Evolutionary conservation across 2,888 invertebrate species (phyloP).

Genomic region (Pantelozetes paolii): DNA sequence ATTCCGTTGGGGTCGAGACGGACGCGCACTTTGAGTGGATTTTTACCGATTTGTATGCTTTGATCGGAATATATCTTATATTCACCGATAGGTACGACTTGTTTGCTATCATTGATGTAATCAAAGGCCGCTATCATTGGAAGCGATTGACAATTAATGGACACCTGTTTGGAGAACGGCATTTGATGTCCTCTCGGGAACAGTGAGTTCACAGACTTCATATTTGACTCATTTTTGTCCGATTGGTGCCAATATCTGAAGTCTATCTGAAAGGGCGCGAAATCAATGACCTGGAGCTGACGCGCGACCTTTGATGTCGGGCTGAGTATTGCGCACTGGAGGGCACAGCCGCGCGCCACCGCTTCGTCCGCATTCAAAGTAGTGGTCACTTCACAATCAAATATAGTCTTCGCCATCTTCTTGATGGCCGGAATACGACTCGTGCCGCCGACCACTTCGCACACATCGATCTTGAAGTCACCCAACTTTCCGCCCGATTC

Average conservation of each 20-base stretch:
- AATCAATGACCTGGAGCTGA: slow-evolving; percentile 89
- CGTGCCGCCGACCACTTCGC: slow-evolving; percentile 95
- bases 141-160: slow-evolving; percentile 33
- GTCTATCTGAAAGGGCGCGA: slow-evolving; percentile 74
- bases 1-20: slow-evolving; percentile 90
- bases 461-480: slow-evolving; percentile 65
- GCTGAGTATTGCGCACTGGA: slow-evolving; percentile 90
- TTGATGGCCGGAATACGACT: slow-evolving; percentile 82
- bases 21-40: slow-evolving; percentile 93
- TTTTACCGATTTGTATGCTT: slow-evolving; percentile 50
- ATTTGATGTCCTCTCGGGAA: slow-evolving; percentile 40
- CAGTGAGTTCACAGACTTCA: slow-evolving; percentile 28
- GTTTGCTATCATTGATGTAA: slow-evolving; percentile 33
- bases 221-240: slow-evolving; percentile 32
- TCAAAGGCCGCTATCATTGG: slow-evolving; percentile 41
- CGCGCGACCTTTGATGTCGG: slow-evolving; percentile 88
- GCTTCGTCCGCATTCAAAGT: slow-evolving; percentile 95
- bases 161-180: slow-evolving; percentile 43
- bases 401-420: slow-evolving; percentile 54
- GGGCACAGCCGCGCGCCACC: slow-evolving; percentile 89
- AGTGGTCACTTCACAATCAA: slow-evolving; percentile 77
- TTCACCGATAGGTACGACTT: slow-evolving; percentile 34
- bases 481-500: slow-evolving; percentile 40
- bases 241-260: slow-evolving; percentile 39
- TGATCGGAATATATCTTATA: slow-evolving; percentile 33